Evolutionary conservation across 2,888 invertebrate species (phyloP).

Genomic region (Kuschelorhynchus macadamiae): DNA sequence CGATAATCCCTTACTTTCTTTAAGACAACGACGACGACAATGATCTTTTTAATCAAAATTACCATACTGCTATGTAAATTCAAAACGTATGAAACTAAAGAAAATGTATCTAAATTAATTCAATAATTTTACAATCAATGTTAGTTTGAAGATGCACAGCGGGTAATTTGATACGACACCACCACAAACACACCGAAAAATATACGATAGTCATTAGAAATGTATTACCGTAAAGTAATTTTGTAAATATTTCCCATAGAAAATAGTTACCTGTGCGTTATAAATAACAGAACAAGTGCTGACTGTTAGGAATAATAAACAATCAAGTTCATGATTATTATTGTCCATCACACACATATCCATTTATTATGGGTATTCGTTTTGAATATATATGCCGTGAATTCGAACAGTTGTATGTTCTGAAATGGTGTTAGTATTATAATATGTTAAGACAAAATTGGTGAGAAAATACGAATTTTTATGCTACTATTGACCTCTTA

Average conservation of each 20-base stretch:
- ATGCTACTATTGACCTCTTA: background rate
- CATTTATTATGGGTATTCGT: constrained; percentile 59
- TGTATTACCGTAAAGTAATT: constrained; percentile 49
- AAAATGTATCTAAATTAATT: too few relatives aligned
- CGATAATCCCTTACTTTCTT: too few relatives aligned
- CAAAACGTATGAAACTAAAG: too few relatives aligned
- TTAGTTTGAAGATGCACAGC: too few relatives aligned
- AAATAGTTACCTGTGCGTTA: constrained; percentile 61
- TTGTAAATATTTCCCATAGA: constrained; percentile 60
- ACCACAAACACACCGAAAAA: too few relatives aligned
- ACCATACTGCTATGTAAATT: too few relatives aligned
- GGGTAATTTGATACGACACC: constrained; percentile 24
- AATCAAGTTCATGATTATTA: constrained; percentile 58
- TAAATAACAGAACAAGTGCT: constrained; percentile 62
- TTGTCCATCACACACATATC: constrained; percentile 59
- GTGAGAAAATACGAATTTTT: constrained; percentile 17
- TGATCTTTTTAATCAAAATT: too few relatives aligned
- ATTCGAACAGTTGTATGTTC: constrained; percentile 23
- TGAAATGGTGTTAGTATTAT: constrained; percentile 30
- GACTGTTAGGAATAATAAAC: constrained; percentile 61
- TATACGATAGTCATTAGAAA: constrained; percentile 32
- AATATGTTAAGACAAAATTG: constrained; percentile 7
- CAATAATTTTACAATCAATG: too few relatives aligned
- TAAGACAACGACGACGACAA: too few relatives aligned
- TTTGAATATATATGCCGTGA: constrained; percentile 56